Percentiles rank a stretch among this genome's conserved stretches.
Conservation (phyloP, 2,797 vertebrate species). For the Sebastes diploproa region DNA sequence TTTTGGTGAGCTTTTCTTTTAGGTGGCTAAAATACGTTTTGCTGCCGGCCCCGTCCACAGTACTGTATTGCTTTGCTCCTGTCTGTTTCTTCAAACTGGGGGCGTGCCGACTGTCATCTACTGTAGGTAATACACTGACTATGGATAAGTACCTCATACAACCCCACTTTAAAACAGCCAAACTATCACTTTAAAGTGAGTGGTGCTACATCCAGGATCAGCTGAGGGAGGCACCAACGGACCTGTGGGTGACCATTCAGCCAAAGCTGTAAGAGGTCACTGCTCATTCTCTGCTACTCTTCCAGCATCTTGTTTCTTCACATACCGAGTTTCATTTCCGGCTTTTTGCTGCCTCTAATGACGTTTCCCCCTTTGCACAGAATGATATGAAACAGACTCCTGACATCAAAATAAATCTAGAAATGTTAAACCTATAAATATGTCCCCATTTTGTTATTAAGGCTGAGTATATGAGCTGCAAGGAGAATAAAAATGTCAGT, state of each 20-base stretch:
- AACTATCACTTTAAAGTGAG: not conserved
- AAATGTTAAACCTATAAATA: slow-evolving; percentile 15
- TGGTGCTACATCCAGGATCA: not conserved
- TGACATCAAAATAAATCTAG: slow-evolving; percentile 16
- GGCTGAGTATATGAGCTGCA: not conserved
- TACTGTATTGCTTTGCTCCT: no score
- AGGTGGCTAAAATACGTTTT: no score
- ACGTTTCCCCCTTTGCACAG: slow-evolving; percentile 1
- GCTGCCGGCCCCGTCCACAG: no score
- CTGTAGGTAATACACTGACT: no score
- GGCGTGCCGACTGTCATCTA: no score
- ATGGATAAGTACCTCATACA: no score
- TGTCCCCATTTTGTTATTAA: slow-evolving; percentile 13
- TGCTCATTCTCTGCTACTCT: not conserved
- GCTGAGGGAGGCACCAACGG: not conserved
- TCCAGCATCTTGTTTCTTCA: not conserved
- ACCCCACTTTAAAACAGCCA: no score
- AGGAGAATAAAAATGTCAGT: slow-evolving; percentile 51
- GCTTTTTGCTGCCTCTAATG: slow-evolving; percentile 7
- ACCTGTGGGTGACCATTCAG: not conserved
- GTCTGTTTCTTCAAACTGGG: no score
- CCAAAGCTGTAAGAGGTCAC: not conserved
- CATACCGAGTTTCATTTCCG: not conserved
- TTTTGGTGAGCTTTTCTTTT: no score
- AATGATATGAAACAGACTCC: not conserved